Base-by-base conservation (phyloP, 2,797 vertebrate species). In the Molothrus aeneus region DNA sequence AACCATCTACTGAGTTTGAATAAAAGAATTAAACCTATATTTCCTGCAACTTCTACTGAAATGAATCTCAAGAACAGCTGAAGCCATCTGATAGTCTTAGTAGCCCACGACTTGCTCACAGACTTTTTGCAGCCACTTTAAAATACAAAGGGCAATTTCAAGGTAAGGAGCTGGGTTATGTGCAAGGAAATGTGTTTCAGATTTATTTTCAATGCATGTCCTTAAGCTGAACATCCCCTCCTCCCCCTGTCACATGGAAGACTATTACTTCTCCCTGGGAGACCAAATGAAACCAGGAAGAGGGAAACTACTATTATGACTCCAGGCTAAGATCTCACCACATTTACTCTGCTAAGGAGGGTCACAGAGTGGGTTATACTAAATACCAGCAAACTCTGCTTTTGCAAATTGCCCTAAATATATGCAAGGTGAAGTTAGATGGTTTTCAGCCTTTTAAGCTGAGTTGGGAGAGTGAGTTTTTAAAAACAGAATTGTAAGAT, bases 1-100 rank as follows among this genome's bases (percentile, higher is more conserved):
- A 98, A 98, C 98, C 97, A 98, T 98, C 97, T 97, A 98, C 97
- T 95, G 97, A 98, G 97, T 97, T 96, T 98, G 97, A 98, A 98
- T 98, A 98, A 97, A 98, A 97, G 94, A 98, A 98, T 97, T 90
- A 98, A 97, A 98, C 90, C 91, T 96, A 48, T 94, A 97, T 97
- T 97, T 96, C 90, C 88, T 86, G 88, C 80, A 96, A 95, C 92
- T 97, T 97, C 92, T 91, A 96, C 71, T 96, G 94, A 98, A 97
- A 93, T 11, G 13, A 95, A 97, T 95, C 75, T 94, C 90, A 96
- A 82, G 86, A 97, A 93, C 80, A 91, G 90, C 18, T n/a, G 92
- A 97, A 95, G 83, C 95, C 93, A 93, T 92, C 61, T 87, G 84
- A 95, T 73, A 79, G 95, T 73, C 90, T 89, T 61, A 64, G 86